Conservation (phyloP, 2,113 vertebrate species). For the Brachypteracias leptosomus region DNA sequence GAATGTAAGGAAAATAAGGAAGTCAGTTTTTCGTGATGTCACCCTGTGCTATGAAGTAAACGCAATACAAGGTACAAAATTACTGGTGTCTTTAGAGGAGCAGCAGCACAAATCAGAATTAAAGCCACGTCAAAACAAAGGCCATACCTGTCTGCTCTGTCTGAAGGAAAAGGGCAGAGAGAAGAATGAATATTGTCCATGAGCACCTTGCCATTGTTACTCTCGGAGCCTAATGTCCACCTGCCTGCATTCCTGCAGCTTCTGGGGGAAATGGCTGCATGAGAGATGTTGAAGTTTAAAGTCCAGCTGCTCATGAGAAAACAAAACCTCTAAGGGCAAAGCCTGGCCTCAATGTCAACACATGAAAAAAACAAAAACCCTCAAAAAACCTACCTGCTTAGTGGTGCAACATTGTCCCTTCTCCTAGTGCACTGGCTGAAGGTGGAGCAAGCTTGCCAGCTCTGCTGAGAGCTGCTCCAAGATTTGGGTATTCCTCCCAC, state of each 20-base stretch:
- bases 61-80: neutral
- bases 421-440: accelerated
- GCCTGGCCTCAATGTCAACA: constrained; percentile 18
- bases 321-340: constrained; percentile 28
- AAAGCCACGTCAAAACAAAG: neutral
- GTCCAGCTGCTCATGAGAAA: constrained; percentile 49
- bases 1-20: neutral
- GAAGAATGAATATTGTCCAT: constrained; percentile 49
- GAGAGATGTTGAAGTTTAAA: constrained; percentile 53
- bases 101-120: neutral
- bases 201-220: constrained; percentile 51
- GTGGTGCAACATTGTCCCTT: neutral
- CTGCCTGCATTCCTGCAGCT: neutral
- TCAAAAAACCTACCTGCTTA: neutral
- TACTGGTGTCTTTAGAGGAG: neutral
- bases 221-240: neutral
- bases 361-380: neutral
- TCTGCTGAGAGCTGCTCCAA: neutral
- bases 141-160: constrained; percentile 72
- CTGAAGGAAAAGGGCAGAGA: constrained; percentile 53
- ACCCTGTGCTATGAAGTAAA: neutral
- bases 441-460: neutral
- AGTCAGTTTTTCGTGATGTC: neutral
- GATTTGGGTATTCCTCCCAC: neutral
- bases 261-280: neutral